phyloP scores from a whole-genome alignment of 2,113 vertebrate genomes.

The Chinchilla lanigera region DNA sequence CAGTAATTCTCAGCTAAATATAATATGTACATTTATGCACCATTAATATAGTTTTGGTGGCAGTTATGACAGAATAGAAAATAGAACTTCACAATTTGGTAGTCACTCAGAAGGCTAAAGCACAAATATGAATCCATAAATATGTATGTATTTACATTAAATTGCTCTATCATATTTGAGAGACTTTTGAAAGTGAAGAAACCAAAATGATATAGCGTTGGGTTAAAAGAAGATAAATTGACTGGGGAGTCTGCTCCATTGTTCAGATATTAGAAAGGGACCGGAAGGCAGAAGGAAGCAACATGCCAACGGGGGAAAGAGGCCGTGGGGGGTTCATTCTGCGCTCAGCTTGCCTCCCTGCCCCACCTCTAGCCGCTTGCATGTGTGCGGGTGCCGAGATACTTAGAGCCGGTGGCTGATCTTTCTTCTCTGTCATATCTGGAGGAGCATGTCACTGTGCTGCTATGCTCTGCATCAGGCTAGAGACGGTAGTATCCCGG shows the following conservation, averaged over 20 bases:
- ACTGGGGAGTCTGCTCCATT: not conserved
- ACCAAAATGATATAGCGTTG: not conserved
- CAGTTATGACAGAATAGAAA: conserved; percentile 19
- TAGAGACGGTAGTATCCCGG: not conserved
- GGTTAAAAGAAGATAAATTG: conserved; percentile 2
- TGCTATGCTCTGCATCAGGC: not conserved
- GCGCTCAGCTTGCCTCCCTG: not conserved
- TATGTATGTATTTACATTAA: not conserved
- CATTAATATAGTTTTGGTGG: not conserved
- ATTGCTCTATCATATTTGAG: conserved; percentile 13
- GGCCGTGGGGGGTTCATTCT: not conserved
- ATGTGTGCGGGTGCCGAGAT: not conserved
- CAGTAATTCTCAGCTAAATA: not conserved
- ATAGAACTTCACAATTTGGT: not conserved
- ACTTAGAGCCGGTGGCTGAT: not conserved
- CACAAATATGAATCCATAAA: conserved; percentile 22
- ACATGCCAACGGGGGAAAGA: not conserved
- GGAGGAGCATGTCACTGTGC: not conserved
- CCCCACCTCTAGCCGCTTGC: not conserved
- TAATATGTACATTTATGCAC: not conserved
- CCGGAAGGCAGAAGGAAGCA: not conserved
- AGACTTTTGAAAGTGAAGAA: conserved; percentile 62
- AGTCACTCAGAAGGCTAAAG: conserved; percentile 16
- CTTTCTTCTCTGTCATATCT: not conserved
- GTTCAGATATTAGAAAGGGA: not conserved